Evolutionary conservation across 2,113 vertebrate species (phyloP), one percentile per base, ranked within the genome.

Genomic region (Corythoichthys intestinalis): DNA sequence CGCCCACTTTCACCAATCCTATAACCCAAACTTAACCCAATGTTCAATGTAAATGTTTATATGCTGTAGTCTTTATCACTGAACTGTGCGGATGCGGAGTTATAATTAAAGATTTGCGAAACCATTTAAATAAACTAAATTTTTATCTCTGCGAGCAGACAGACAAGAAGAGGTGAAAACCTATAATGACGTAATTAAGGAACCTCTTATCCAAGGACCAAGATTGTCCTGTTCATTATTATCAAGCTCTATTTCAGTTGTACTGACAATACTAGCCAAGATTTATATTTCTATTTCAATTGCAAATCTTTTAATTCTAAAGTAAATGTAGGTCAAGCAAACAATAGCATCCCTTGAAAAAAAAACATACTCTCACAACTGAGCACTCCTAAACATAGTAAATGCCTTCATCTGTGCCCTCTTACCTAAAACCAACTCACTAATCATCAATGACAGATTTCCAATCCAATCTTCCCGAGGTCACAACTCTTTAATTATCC

Each of bases 401-500:
- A 6, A 72, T 12, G 41, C 57, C 76, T 65, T 68, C 63, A 58
- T 79, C 69, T 11, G n/a, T 63, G 52, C 54, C 61, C 62, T 47
- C 78, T 83, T 87, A 83, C 85, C 78, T 87, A 89, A 85, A 74
- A 63, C 85, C 37, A 67, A 82, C 66, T 78, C 76, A 77, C 83
- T 83, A 73, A 84, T 86, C 83, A 77, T 70, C 74, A 59, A 9
- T 38, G 75, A 80, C 82, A 84, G 74, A 77, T 86, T 86, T 81
- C 73, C 79, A 76, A 84, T 84, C 77, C 74, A 54, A 70, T 76
- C 76, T 75, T 68, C 83, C 71, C 9, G 63, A 78, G 82, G 86
- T 83, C 83, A 66, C 66, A 73, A 82, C 87, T 84, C 87, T 90
- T 90, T 92, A 92, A 91, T 90, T 89, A 91, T 91, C 85, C 85